phyloP scores from a whole-genome alignment of 2,797 vertebrate species.

The Glossophaga mutica region DNA sequence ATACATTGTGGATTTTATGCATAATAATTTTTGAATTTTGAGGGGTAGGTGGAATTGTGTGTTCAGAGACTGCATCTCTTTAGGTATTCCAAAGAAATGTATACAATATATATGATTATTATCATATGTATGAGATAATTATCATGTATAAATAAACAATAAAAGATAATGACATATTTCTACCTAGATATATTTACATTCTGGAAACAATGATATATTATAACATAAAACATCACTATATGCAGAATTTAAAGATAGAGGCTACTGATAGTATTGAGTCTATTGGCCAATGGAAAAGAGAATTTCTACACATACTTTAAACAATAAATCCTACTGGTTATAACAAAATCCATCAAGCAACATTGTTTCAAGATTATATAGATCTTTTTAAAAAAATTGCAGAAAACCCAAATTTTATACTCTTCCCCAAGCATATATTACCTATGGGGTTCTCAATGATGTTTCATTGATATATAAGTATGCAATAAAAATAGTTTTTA shows the following conservation, averaged over 20 bases:
- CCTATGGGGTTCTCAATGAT: not conserved
- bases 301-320: not conserved
- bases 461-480: not conserved
- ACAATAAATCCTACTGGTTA: not conserved
- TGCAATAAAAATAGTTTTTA: not conserved
- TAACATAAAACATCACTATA: not conserved
- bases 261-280: not conserved
- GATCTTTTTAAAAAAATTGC: not conserved
- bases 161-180: not conserved
- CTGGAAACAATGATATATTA: not conserved
- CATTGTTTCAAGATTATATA: not conserved
- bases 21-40: not conserved
- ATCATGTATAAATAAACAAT: not conserved
- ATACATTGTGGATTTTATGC: not conserved
- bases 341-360: not conserved
- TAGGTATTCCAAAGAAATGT: not conserved
- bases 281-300: not conserved
- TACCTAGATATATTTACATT: not conserved
- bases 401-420: not conserved
- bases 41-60: not conserved
- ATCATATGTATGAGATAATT: not conserved
- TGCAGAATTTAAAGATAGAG: not conserved
- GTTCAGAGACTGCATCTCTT: not conserved
- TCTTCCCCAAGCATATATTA: not conserved
- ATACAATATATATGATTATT: not conserved